Base-by-base conservation (phyloP, 2,113 vertebrate species). In the Genyomyrus donnyi region DNA sequence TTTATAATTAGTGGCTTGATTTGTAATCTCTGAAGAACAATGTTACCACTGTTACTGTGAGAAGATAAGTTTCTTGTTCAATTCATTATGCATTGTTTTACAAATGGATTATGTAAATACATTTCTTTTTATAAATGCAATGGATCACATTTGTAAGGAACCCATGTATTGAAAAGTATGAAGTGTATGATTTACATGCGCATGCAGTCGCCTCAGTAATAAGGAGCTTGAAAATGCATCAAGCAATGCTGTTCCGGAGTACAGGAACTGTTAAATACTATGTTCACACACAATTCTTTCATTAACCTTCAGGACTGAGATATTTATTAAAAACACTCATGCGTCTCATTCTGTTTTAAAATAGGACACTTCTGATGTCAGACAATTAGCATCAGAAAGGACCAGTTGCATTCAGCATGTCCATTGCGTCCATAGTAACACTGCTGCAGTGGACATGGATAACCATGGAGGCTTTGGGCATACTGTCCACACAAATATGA, bases 341-440 rank as follows among this genome's bases (percentile, higher is more conserved):
- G 58, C 45, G 13, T 27, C 42, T 15, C 24, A n/a, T 74, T 49
- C 10, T 1, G n/a, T 46, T 42, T 19, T 45, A 66, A 46, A 88
- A 70, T 74, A 70, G 42, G 45, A 49, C 58, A 49, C 88, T 49
- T 88, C 92, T 92, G 87, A 93, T 91, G 86, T 88, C 86, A 42
- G 17, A n/a, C 31, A 11, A 93, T 92, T 92, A 92, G 89, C 92
- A 92, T 93, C 15, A 89, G 85, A 90, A 92, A 91, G 74, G 53
- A n/a, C 21, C 39, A 49, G 4, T 66, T 49, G n/a, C 39, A 24
- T 85, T 88, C 53, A 21, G 15, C 9, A 11, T 90, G 52, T 88
- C 89, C 89, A 91, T 90, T 90, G 91, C 89, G 48, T 62, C 84
- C 58, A 74, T 9, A 70, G 74, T 42, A 49, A 83, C 35, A 88